A percentile compares a stretch with the other conserved stretches of the same genome.
Conservation (phyloP, 1,140 invertebrate species). For the Conus betulinus region DNA sequence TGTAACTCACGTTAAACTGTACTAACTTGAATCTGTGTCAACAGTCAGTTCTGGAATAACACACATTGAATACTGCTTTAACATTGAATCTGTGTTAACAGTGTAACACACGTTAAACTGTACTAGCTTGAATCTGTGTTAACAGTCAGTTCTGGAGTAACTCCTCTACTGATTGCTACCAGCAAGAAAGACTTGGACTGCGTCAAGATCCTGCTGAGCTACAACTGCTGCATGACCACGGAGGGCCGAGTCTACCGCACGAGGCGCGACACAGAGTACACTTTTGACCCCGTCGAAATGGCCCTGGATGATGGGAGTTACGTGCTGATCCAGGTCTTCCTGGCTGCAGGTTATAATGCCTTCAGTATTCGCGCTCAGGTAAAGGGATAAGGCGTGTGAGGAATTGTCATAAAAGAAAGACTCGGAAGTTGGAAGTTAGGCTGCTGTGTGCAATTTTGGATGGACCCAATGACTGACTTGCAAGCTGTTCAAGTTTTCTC, state of each 20-base stretch:
- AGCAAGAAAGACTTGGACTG: conserved; percentile 39
- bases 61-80: too few relatives aligned
- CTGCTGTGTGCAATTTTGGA: too few relatives aligned
- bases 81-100: too few relatives aligned
- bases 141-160: conserved; percentile 50
- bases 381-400: not conserved
- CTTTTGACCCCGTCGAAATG: conserved; percentile 38
- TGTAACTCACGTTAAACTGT: too few relatives aligned
- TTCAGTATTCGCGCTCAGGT: conserved; percentile 6
- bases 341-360: conserved; percentile 41
- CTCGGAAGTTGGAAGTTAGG: too few relatives aligned
- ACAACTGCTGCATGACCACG: conserved; percentile 29
- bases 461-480: too few relatives aligned
- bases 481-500: too few relatives aligned
- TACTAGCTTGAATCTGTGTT: not conserved
- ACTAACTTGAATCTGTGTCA: too few relatives aligned
- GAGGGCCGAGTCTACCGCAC: conserved; percentile 30
- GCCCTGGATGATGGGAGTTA: conserved; percentile 37
- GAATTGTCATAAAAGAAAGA: not conserved
- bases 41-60: too few relatives aligned
- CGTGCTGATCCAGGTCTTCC: conserved; percentile 30
- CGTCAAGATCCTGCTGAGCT: conserved; percentile 41
- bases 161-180: conserved; percentile 50
- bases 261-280: conserved; percentile 26
- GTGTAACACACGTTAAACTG: too few relatives aligned